Percentiles rank a stretch among this genome's conserved stretches.
Conservation (phyloP, 2,888 invertebrate species). For the Thalpophila matura region DNA sequence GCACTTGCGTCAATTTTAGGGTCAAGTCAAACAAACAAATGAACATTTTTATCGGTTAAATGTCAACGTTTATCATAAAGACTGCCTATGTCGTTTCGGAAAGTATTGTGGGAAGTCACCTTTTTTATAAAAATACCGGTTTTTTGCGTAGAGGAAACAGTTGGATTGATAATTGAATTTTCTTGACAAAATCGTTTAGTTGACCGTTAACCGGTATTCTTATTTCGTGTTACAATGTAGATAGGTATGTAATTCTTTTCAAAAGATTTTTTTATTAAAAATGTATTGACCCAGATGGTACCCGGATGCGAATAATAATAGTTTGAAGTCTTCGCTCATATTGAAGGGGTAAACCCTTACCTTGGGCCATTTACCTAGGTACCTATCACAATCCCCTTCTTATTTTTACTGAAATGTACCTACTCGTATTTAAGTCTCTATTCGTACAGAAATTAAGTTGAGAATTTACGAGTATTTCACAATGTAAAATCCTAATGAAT, state of each 20-base stretch:
- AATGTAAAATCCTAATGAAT: too few species aligned
- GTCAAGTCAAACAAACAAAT: constrained; percentile 60
- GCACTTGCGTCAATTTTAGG: constrained; percentile 70
- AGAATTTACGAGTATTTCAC: too few species aligned
- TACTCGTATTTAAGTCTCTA: too few species aligned
- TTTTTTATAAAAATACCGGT: constrained; percentile 22
- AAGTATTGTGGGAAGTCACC: constrained; percentile 34
- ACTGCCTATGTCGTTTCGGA: constrained; percentile 13
- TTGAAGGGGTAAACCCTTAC: constrained; percentile 4
- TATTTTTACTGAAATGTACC: not conserved
- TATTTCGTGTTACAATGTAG: constrained; percentile 31
- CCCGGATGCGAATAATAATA: constrained; percentile 21
- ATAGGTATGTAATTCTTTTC: constrained; percentile 11
- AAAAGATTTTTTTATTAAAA: constrained; percentile 13
- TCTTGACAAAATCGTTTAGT: constrained; percentile 42
- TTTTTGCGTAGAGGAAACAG: constrained; percentile 47
- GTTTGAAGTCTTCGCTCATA: not conserved
- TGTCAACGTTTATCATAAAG: constrained; percentile 48
- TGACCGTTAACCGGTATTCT: constrained; percentile 41
- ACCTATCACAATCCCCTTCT: not conserved
- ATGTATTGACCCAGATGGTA: constrained; percentile 31
- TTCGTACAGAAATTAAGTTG: too few species aligned
- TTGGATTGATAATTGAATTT: constrained; percentile 52
- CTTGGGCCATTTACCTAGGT: not conserved
- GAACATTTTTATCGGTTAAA: constrained; percentile 63